Conservation (phyloP, 2,888 invertebrate species). For the Luperina testacea region DNA sequence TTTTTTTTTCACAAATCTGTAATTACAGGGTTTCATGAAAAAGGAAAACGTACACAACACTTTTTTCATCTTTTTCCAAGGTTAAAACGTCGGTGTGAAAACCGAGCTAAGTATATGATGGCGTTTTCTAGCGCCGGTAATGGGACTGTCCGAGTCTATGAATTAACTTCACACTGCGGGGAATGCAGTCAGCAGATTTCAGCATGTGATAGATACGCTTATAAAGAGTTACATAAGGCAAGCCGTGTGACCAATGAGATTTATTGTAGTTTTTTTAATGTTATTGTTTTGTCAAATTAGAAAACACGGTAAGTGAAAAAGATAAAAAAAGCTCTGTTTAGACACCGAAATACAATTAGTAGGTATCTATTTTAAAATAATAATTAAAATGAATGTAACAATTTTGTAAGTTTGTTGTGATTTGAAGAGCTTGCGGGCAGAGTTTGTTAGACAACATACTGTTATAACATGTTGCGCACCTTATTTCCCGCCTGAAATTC, state of each 20-base stretch:
- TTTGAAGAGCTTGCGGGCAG: neutral
- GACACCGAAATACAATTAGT: neutral
- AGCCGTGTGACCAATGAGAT: neutral
- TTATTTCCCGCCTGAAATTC: slow-evolving; percentile 1
- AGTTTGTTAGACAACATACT: neutral
- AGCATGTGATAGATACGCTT: neutral
- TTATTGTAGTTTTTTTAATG: neutral
- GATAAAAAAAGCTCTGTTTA: neutral
- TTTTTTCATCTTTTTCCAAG: neutral
- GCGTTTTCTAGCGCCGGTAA: slow-evolving; percentile 16
- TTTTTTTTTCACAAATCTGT: neutral
- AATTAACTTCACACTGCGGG: slow-evolving; percentile 17
- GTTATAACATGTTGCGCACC: neutral
- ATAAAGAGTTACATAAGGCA: neutral
- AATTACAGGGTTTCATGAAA: neutral
- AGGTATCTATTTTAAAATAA: neutral
- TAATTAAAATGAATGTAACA: neutral
- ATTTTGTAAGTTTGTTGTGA: neutral
- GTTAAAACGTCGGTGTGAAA: neutral
- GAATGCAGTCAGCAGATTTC: neutral
- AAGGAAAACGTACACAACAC: neutral
- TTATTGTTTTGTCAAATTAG: neutral
- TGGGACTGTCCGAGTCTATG: slow-evolving; percentile 39
- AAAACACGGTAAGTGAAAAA: neutral
- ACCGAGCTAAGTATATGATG: slow-evolving; percentile 28